A percentile compares a stretch with the other conserved stretches of the same genome.
Evolutionary conservation across 2,113 vertebrate species (phyloP).

Genomic region (chimpanzee (Pan troglodytes)): NHGRI_mPanTro3-v2.1_pri NC_072414.2:65400001-65400500

Average conservation of each 20-base stretch:
- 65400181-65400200: neutral
- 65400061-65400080: too few species aligned
- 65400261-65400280: neutral
- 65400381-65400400: neutral
- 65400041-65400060: too few species aligned
- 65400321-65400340: neutral
- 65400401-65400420: neutral
- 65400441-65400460: neutral
- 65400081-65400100: too few species aligned
- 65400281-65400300: neutral
- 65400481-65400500: neutral
- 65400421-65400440: neutral
- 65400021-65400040: too few species aligned
- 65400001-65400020: too few species aligned
- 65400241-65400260: neutral
- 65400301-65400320: neutral
- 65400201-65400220: neutral
- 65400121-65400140: neutral
- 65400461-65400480: neutral
- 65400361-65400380: neutral
- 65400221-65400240: neutral
- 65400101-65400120: too few species aligned
- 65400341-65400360: neutral
- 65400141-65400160: neutral
- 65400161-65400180: neutral